Evolutionary conservation across 2,797 vertebrate species (phyloP).

Genomic region (Heteromormyrus szaboi): DNA sequence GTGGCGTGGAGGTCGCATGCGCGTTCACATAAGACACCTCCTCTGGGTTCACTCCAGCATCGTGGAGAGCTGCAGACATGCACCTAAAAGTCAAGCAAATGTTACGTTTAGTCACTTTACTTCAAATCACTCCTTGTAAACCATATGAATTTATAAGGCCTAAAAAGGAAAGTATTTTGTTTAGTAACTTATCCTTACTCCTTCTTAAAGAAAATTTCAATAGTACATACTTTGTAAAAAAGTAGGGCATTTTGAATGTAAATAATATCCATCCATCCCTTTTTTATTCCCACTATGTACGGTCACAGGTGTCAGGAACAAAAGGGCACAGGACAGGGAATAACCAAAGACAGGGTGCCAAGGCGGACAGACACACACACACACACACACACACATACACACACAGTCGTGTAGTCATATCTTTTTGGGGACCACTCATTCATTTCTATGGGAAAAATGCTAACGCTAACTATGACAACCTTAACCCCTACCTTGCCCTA

Average conservation of each 20-base stretch:
- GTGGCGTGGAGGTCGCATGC: conserved; percentile 88
- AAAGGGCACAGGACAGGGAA: background rate
- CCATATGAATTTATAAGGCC: background rate
- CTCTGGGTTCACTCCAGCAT: conserved; percentile 64
- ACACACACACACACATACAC: background rate
- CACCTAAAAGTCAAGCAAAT: conserved; percentile 60
- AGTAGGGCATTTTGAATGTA: background rate
- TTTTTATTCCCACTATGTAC: background rate
- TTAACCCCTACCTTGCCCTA: no score
- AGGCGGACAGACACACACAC: background rate
- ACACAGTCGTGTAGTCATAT: background rate
- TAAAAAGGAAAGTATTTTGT: background rate
- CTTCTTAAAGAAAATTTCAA: background rate
- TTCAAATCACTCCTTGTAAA: background rate
- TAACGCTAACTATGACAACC: background rate
- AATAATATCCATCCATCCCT: background rate
- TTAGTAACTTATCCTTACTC: background rate
- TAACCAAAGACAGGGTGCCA: background rate
- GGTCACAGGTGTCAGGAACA: background rate
- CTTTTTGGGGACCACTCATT: background rate
- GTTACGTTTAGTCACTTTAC: background rate
- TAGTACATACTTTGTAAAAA: background rate
- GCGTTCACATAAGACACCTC: conserved; percentile 86
- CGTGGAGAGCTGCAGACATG: conserved; percentile 82
- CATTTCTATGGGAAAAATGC: background rate